Percentiles rank a stretch among this genome's conserved stretches.
Conservation (phyloP, 2,113 vertebrate genomes). For the Petrocephalus zakoni region DNA sequence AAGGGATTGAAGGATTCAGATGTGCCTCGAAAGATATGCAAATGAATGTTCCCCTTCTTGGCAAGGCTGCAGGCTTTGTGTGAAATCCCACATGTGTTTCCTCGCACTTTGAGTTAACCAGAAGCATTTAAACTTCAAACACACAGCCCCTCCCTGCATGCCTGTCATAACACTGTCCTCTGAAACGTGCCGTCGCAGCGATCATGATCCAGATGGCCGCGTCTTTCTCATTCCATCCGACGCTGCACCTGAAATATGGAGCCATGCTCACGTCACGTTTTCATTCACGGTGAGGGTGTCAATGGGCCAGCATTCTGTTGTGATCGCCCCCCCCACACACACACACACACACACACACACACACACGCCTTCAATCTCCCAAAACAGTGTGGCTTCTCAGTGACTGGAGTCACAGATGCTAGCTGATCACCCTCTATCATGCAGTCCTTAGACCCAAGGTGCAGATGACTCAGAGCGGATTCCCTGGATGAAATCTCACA, state of each 20-base stretch:
- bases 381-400: background rate
- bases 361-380: background rate
- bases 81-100: background rate
- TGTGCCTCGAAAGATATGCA: conserved; percentile 5
- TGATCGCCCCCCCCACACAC: background rate
- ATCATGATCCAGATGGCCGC: conserved; percentile 11
- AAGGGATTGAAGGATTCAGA: background rate
- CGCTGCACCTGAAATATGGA: background rate
- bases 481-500: background rate
- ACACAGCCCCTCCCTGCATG: background rate
- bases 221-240: background rate
- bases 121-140: conserved; percentile 16
- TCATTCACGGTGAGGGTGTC: background rate
- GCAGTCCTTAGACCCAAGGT: background rate
- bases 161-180: background rate
- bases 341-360: no score
- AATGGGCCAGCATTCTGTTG: background rate
- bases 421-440: background rate
- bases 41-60: background rate
- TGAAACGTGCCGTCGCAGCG: background rate
- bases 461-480: background rate
- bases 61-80: background rate
- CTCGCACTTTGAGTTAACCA: background rate
- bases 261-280: background rate
- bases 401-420: background rate